A percentile compares a stretch with the other conserved stretches of the same genome.
phyloP scores from a whole-genome alignment of 2,113 vertebrate genomes.

The Hippocampus guttulatus region DNA sequence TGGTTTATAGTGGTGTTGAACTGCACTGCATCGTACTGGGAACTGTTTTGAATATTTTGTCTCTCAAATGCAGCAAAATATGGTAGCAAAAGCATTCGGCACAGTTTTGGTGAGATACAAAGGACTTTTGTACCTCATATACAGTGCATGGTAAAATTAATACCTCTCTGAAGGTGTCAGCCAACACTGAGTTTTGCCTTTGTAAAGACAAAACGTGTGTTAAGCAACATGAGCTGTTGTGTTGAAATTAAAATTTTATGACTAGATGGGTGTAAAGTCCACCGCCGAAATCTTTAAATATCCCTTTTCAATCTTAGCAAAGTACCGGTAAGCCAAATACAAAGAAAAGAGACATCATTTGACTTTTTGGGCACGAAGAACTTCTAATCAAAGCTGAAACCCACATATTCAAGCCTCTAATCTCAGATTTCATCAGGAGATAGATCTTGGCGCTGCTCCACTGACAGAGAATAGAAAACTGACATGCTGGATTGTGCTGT shows the following conservation, averaged over 20 bases:
- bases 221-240: not conserved
- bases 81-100: not conserved
- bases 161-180: not conserved
- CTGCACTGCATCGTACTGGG: too few species aligned
- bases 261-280: not conserved
- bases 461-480: constrained; percentile 46
- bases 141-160: not conserved
- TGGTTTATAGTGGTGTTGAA: not conserved
- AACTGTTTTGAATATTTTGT: not conserved
- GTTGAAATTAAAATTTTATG: not conserved
- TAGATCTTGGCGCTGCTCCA: constrained; percentile 47
- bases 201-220: not conserved
- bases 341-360: constrained; percentile 27
- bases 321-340: constrained; percentile 1
- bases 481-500: constrained; percentile 41
- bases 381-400: constrained; percentile 34
- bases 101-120: not conserved
- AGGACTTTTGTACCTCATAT: not conserved
- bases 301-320: constrained; percentile 6
- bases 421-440: constrained; percentile 48
- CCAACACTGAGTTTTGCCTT: not conserved
- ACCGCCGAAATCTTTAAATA: constrained; percentile 10
- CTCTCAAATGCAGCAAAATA: not conserved
- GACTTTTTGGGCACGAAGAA: constrained; percentile 30
- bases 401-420: constrained; percentile 43